A percentile compares a stretch with the other conserved stretches of the same genome.
Evolutionary conservation across 2,797 vertebrate species (phyloP).

Genomic region (Hydrolagus colliei): DNA sequence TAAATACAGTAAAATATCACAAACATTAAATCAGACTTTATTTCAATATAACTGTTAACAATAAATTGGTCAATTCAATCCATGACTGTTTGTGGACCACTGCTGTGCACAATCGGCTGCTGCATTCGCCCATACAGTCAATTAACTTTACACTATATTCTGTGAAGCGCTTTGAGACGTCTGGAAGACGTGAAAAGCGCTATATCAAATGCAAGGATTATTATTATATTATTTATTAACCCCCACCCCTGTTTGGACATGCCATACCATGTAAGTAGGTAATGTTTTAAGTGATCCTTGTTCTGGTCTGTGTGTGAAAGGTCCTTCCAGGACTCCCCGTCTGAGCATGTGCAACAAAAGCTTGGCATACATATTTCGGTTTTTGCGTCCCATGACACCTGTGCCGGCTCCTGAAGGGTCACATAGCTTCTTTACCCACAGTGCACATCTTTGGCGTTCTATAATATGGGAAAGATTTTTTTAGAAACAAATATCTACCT

Average conservation of each 20-base stretch:
- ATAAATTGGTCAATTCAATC: no score
- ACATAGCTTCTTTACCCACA: conserved; percentile 90
- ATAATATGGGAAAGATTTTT: conserved; percentile 32
- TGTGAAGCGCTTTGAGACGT: no score
- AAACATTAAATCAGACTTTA: neutral
- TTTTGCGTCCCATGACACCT: conserved; percentile 66
- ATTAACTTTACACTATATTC: no score
- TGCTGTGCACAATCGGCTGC: no score
- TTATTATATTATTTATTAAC: neutral
- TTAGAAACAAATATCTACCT: neutral
- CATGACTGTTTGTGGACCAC: no score
- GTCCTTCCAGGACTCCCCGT: conserved; percentile 70
- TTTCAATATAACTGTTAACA: neutral
- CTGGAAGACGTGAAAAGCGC: no score
- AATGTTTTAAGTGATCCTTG: conserved; percentile 69
- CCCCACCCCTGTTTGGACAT: conserved; percentile 1
- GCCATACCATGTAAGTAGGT: conserved; percentile 79
- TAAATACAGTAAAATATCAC: conserved; percentile 36
- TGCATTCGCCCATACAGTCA: no score
- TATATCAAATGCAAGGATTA: no score
- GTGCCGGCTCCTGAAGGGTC: conserved; percentile 65
- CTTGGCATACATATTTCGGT: conserved; percentile 76
- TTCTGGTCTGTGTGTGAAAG: conserved; percentile 75
- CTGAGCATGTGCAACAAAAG: conserved; percentile 83
- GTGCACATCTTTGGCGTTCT: conserved; percentile 77